Evolutionary conservation across 2,888 invertebrate genomes (phyloP).

Genomic region (Melinaea marsaeus): DNA sequence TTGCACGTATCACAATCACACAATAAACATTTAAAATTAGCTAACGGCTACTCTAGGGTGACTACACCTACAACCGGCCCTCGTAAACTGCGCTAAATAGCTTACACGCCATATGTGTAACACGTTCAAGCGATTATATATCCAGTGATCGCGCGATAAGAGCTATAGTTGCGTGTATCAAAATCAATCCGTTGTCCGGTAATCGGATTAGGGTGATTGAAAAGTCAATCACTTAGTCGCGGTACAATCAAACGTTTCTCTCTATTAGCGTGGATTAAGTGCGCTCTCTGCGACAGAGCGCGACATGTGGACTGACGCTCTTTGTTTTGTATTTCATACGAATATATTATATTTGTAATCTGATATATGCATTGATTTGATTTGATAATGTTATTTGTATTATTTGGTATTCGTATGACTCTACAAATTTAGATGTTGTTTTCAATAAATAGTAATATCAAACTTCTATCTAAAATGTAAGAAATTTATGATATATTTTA

Average conservation of each 20-base stretch:
- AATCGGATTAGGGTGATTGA: slow-evolving; percentile 71
- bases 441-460: too few species aligned
- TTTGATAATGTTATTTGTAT: too few species aligned
- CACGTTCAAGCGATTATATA: slow-evolving; percentile 17
- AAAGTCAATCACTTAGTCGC: slow-evolving; percentile 75
- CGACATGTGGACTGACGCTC: slow-evolving; percentile 49
- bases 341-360: neutral
- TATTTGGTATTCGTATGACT: too few species aligned
- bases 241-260: slow-evolving; percentile 63
- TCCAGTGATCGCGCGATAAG: slow-evolving; percentile 18
- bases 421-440: too few species aligned
- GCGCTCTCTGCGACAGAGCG: slow-evolving; percentile 18
- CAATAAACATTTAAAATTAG: slow-evolving; percentile 36
- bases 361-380: neutral
- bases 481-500: slow-evolving; percentile 13
- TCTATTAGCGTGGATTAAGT: slow-evolving; percentile 55
- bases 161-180: slow-evolving; percentile 23
- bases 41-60: slow-evolving; percentile 46
- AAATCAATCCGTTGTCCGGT: slow-evolving; percentile 46
- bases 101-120: slow-evolving; percentile 31
- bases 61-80: slow-evolving; percentile 44
- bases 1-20: slow-evolving; percentile 19
- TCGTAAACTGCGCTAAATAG: slow-evolving; percentile 30
- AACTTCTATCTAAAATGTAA: too few species aligned
- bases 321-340: slow-evolving; percentile 26